Conservation (phyloP, 2,113 vertebrate genomes). For the Lynx canadensis region DNA sequence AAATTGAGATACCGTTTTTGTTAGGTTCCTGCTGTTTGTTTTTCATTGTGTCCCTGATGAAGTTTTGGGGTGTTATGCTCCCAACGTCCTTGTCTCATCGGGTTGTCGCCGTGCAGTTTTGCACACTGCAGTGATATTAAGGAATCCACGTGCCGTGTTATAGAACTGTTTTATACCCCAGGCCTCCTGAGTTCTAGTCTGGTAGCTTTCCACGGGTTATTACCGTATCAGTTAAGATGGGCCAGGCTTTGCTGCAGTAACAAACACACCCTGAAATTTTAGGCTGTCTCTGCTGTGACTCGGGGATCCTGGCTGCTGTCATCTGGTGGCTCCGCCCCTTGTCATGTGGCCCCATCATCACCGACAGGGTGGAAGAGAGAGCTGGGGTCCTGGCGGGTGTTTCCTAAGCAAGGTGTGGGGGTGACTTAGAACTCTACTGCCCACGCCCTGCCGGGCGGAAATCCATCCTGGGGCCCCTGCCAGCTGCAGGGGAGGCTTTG, state of each 20-base stretch:
- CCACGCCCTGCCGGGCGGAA: background rate
- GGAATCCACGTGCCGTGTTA: rapidly evolving
- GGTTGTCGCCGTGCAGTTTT: background rate
- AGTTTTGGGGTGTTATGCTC: background rate
- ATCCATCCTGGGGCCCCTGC: background rate
- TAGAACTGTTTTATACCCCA: background rate
- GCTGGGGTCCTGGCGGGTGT: background rate
- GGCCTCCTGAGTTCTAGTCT: background rate
- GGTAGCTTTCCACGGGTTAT: background rate
- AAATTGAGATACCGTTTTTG: background rate
- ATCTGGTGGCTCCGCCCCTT: background rate
- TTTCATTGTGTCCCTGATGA: background rate
- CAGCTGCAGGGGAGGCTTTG: background rate
- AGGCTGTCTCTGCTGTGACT: background rate
- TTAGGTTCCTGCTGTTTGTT: background rate
- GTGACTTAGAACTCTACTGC: background rate
- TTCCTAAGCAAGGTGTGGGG: background rate
- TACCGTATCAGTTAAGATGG: background rate
- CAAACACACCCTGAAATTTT: background rate
- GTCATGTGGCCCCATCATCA: background rate
- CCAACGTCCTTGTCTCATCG: background rate
- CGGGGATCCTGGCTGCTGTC: background rate
- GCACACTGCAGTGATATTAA: background rate
- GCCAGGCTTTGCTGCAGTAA: background rate
- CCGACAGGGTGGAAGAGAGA: background rate